Evolutionary conservation across 2,113 vertebrate genomes (phyloP), one percentile per base, ranked within the genome.

Genomic region (Tympanuchus pallidicinctus): DNA sequence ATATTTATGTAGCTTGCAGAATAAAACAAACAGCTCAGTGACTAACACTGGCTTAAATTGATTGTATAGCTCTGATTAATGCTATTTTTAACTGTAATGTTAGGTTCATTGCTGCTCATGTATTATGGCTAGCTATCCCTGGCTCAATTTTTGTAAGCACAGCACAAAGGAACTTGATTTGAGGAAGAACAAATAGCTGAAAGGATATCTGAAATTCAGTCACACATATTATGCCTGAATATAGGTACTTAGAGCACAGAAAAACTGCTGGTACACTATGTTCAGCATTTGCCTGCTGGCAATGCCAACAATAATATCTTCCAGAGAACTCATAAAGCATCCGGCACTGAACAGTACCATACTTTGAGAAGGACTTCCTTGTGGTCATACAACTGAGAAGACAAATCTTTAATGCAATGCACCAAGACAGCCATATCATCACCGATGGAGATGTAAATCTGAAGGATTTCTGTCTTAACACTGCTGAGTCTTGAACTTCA

Each of bases 11-110:
- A 54, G 70, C 74, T 92, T 92, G 63, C 2, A 43, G 91, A 85
- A 92, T 60, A 94, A 96, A 96, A 72, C 32, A 78, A 96, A 83
- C 65, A 54, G 27, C 79, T 70, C 63, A 93, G 17, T 96, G 87
- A 93, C 67, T 92, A 78, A 90, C 85, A 86, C 43, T 85, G 45
- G 57, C 66, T 95, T 91, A 96, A 95, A 96, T 96, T 96, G 67
- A 94, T 69, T 94, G 85, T 97, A 91, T 80, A 89, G 60, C 43
- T 95, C 94, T 82, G 92, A 92, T 91, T 95, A 97, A 94, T 96
- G 91, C 80, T 96, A 82, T 95, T 97, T 97, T 97, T 94, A 93
- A 93, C 83, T 83, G 86, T 91, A 92, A 71, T 96, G 66, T 93
- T 95, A 95, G 87, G 71, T 90, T 97, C 96, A 42, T 82, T 97